These are phyloP conservation scores for Theretra japonica DNA, from an alignment of 2,888 invertebrate genomes.

Conservation along the genomic window DNA sequence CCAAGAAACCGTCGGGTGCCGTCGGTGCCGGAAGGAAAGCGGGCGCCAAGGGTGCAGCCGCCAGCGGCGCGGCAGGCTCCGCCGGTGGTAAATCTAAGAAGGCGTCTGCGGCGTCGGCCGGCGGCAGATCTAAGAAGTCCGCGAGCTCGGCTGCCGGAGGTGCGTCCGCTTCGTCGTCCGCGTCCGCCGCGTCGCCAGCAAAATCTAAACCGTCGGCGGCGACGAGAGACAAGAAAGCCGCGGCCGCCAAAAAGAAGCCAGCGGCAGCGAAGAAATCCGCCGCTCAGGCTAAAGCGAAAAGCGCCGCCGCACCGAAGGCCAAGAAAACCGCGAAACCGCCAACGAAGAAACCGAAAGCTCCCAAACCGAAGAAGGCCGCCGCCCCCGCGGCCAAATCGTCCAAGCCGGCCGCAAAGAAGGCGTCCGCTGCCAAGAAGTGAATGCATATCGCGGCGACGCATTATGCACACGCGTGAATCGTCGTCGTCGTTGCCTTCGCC, in stretches of 20 bases:
- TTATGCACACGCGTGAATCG: not conserved
- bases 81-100: slow-evolving; percentile 42
- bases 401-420: slow-evolving; percentile 48
- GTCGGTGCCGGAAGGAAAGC: slow-evolving; percentile 35
- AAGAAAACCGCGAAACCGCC: slow-evolving; percentile 52
- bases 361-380: slow-evolving; percentile 61
- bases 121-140: slow-evolving; percentile 27
- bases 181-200: slow-evolving; percentile 40
- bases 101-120: slow-evolving; percentile 39
- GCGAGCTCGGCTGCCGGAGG: slow-evolving; percentile 28
- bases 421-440: slow-evolving; percentile 43
- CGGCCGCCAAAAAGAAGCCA: slow-evolving; percentile 51
- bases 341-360: slow-evolving; percentile 65
- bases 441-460: slow-evolving; percentile 15
- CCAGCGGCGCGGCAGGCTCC: slow-evolving; percentile 49
- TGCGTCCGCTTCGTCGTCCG: not conserved
- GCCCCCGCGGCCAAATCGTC: slow-evolving; percentile 42
- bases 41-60: slow-evolving; percentile 40
- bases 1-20: slow-evolving; percentile 18
- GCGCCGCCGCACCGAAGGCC: slow-evolving; percentile 55
- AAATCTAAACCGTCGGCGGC: slow-evolving; percentile 39
- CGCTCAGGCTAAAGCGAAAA: slow-evolving; percentile 42
- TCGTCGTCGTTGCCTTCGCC: not conserved
- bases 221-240: slow-evolving; percentile 50
- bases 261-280: slow-evolving; percentile 48